Evolutionary conservation across 2,888 invertebrate species (phyloP), one percentile per base, ranked within the genome.

Genomic region (Latrodectus elegans): DNA sequence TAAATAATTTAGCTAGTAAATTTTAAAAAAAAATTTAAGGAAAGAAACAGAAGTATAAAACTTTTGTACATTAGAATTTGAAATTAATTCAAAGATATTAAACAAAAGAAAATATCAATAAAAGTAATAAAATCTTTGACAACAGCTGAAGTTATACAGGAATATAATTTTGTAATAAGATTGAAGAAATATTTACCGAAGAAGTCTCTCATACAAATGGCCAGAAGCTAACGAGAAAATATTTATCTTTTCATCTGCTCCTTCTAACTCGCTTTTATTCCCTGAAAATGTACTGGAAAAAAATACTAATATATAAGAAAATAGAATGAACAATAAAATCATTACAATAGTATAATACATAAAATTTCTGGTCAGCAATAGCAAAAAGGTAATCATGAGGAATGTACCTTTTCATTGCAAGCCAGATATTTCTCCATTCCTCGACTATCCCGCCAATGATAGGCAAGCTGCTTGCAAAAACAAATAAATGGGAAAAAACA

Each of bases 191-290:
- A 14, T 15, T 65, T 84, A 93, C 93, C 93, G 92, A 22, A 99
- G 92, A 92, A 99, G 96, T 90, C 99, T 93, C 93, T 99, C 99
- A 92, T 99, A 99, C 87, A 99, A 93, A 93, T 99, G 99, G 6
- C 99, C 99, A 0, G 99, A 99, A 0, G 99, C 99, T 14, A 99
- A 94, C 0, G 99, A 99, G 93, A 99, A 99, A 89, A 99, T 98
- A 93, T 99, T 99, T 84, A 99, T 95, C 51, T 95, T 96, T 90
- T 97, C 96, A 68, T 93, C 92, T 65, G 95, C 95, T 53, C 94
- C 94, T n/a, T 94, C 92, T 38, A 91, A 92, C 49, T 92, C 94
- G 26, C 75, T 79, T 79, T 89, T 89, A 15, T 91, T 83, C 9
- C 91, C 89, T 68, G 88, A 79, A 81, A 91, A 91, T 9, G 91